Evolutionary conservation across 2,113 vertebrate species (phyloP), one percentile per base, ranked within the genome.

Genomic region (Abramis brama): DNA sequence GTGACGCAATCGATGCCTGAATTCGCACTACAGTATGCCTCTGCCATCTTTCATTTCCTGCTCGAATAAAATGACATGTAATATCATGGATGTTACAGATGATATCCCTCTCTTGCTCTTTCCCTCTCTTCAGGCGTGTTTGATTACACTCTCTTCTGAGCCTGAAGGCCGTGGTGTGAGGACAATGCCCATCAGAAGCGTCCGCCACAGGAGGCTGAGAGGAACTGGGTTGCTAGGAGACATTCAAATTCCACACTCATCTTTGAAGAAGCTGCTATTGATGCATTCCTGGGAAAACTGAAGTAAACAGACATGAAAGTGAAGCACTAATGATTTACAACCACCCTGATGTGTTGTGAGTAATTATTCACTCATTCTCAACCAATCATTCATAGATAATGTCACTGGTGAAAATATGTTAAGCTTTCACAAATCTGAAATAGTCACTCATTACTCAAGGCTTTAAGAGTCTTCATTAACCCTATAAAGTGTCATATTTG

Each of bases 171-270:
- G 25, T 6, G 62, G 39, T 70, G 62, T 52, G 64, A 82, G 80
- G 62, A 68, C 62, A 52, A 68, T 70, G 60, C 62, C 80, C 80
- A 70, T 70, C 80, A 52, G 19, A 27, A 66, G 62, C 80, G 52
- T 82, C 80, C n/a, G 36, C 55, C 36, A 62, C 77, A n/a, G 45
- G 59, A 47, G 39, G 79, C 62, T 52, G 45, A 52, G 80, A 82
- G 45, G 47, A 82, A 19, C 39, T 10, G 62, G 17, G 79, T 82
- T 82, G 80, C 80, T 82, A 82, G 64, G 80, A 82, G 62, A 82
- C 80, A 19, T 36, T 66, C 12, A 70, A 17, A 68, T 68, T 52
- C 62, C 60, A 52, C 25, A 70, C 15, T 50, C 43, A 23, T 82
- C 62, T 82, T 68, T 82, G 43, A 82, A 36, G 79, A 45, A 81